Percentiles rank a stretch among this genome's conserved stretches.
Evolutionary conservation across 1,140 invertebrate genomes (phyloP).

Genomic region (Eriosoma lanigerum): DNA sequence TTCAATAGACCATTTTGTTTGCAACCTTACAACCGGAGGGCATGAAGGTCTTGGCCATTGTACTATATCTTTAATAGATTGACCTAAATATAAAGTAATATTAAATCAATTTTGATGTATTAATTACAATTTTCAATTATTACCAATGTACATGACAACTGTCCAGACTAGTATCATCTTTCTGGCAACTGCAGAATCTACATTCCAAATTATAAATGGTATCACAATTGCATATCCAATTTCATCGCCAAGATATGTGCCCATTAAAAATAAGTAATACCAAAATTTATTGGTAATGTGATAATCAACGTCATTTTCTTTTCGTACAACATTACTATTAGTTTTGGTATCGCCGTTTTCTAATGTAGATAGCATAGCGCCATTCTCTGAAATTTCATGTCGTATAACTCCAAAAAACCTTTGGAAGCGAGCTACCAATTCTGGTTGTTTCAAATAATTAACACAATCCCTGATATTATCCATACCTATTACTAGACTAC

Average conservation of each 20-base stretch:
- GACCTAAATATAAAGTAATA: constrained; percentile 63
- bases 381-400: background rate
- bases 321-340: constrained; percentile 10
- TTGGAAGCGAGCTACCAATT: constrained; percentile 55
- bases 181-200: constrained; percentile 79
- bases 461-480: background rate
- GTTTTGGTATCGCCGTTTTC: background rate
- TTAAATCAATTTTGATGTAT: constrained; percentile 11
- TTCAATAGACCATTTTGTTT: constrained; percentile 83
- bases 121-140: background rate
- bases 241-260: constrained; percentile 84
- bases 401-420: constrained; percentile 55
- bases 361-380: background rate
- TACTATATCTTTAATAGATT: constrained; percentile 84
- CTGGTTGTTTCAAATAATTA: constrained; percentile 54
- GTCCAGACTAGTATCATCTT: constrained; percentile 82
- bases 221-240: constrained; percentile 85
- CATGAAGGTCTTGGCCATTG: constrained; percentile 78
- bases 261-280: constrained; percentile 83
- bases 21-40: constrained; percentile 78
- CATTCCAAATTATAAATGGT: constrained; percentile 90
- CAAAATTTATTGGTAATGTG: constrained; percentile 76
- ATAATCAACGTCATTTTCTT: constrained; percentile 58
- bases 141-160: constrained; percentile 81
- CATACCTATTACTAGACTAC: background rate